These are phyloP conservation scores for Ailuropoda melanoleuca DNA, from an alignment of 2,113 vertebrate genomes.

Conservation along the genomic window DNA sequence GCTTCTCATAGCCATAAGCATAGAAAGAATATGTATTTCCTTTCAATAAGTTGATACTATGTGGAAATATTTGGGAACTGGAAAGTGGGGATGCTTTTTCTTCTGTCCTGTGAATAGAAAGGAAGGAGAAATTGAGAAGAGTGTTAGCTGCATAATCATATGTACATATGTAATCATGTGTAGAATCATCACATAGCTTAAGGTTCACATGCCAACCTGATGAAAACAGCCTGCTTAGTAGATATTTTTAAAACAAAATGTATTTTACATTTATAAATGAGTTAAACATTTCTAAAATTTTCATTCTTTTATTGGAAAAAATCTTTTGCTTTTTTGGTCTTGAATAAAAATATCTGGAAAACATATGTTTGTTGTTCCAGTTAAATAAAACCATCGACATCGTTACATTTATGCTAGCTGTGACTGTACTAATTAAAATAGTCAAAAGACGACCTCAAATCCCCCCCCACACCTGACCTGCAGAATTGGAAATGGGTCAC, in stretches of 20 bases:
- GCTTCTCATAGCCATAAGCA: neutral
- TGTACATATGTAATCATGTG: neutral
- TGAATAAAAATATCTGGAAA: slow-evolving; percentile 63
- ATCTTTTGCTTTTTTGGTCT: slow-evolving; percentile 5
- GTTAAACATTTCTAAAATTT: slow-evolving; percentile 32
- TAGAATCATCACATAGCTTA: neutral
- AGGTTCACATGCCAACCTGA: neutral
- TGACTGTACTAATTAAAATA: neutral
- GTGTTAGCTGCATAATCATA: neutral
- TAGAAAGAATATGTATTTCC: neutral
- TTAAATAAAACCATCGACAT: neutral
- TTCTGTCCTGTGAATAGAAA: neutral
- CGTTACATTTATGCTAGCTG: neutral
- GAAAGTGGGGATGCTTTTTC: neutral
- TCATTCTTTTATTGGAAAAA: slow-evolving; percentile 33
- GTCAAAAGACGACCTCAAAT: neutral
- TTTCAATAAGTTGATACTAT: neutral
- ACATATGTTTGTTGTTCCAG: slow-evolving; percentile 46
- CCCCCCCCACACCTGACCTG: neutral
- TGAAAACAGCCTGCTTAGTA: neutral
- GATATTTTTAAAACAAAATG: neutral
- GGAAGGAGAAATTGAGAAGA: neutral
- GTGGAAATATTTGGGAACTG: neutral
- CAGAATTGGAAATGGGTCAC: neutral
- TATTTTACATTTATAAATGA: slow-evolving; percentile 46